Conservation (phyloP, 2,113 vertebrate genomes). For the Xiphorhynchus elegans region DNA sequence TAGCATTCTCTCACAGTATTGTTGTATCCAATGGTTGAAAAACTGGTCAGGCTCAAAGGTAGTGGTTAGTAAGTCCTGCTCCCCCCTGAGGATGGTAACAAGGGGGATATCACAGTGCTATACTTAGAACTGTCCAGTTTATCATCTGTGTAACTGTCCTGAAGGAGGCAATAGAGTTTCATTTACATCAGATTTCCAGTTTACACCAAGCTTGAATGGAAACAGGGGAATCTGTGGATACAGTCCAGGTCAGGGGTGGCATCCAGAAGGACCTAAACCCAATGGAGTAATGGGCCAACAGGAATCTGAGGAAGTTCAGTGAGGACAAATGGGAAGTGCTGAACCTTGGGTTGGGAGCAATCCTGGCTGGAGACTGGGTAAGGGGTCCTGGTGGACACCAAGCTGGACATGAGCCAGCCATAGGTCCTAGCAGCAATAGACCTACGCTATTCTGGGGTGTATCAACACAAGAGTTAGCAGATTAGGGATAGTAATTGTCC, state of each 20-base stretch:
- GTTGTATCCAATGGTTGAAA: background rate
- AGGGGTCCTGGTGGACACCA: background rate
- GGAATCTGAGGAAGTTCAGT: background rate
- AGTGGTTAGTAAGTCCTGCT: background rate
- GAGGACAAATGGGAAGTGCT: background rate
- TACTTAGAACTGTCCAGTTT: background rate
- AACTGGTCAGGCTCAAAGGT: background rate
- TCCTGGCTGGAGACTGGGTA: background rate
- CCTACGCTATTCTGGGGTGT: background rate
- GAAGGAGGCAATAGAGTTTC: background rate
- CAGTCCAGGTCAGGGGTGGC: background rate
- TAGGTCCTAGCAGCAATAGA: background rate
- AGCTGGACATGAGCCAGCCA: background rate
- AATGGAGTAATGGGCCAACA: background rate
- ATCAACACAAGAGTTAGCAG: background rate
- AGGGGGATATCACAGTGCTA: background rate
- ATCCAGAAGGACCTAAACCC: background rate
- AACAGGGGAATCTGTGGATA: background rate
- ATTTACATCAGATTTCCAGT: background rate
- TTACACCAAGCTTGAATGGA: background rate
- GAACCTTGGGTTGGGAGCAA: background rate
- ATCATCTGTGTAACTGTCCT: background rate
- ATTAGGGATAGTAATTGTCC: background rate
- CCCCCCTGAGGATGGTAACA: background rate
- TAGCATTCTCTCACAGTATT: background rate